Base-by-base conservation (phyloP, 1,140 invertebrate species). In the Calliphora vicina region DNA sequence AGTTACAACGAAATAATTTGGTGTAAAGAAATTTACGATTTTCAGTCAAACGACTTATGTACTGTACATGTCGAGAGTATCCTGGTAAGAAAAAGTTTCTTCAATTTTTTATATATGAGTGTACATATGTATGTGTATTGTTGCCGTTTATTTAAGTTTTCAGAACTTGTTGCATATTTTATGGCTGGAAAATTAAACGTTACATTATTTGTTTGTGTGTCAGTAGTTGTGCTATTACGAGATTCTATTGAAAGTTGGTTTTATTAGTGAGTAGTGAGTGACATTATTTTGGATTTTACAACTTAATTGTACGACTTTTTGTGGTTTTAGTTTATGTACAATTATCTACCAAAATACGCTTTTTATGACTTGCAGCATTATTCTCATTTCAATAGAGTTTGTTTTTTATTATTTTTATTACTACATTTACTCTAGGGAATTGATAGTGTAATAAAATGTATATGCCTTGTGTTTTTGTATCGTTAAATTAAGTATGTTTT, bases 271-370 rank as follows among this genome's bases (percentile, higher is more conserved):
- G n/a, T n/a, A n/a, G n/a, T 57, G 50, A 57, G 10, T 15, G 45
- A 57, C 50, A 67, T 67, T 67, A 23, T 67, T 67, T 67, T 23
- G 61, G 61, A 12, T 67, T 67, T 67, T 67, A 67, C 23, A 67
- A 23, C 61, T 67, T 67, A 67, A 67, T 67, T 67, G 61, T 67
- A 67, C 23, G 9, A 67, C 61, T 67, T 20, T 67, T 67, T 67
- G 61, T 67, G 61, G 61, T 25, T 67, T 67, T 23, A 20, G 61
- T 67, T 67, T 67, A 67, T 23, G 61, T 67, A 6, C 61, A 67
- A 67, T 67, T 67, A 67, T 67, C 61, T 67, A 67, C 61, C 61
- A 23, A 67, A 67, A 20, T 67, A 67, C 61, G 61, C 20, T 67
- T 67, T 67, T 67, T 67, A 67, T 67, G 6, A 23, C 61, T 50